Evolutionary conservation across 1,140 invertebrate species (phyloP), one percentile per base, ranked within the genome.

Genomic region (Notospermus geniculatus): DNA sequence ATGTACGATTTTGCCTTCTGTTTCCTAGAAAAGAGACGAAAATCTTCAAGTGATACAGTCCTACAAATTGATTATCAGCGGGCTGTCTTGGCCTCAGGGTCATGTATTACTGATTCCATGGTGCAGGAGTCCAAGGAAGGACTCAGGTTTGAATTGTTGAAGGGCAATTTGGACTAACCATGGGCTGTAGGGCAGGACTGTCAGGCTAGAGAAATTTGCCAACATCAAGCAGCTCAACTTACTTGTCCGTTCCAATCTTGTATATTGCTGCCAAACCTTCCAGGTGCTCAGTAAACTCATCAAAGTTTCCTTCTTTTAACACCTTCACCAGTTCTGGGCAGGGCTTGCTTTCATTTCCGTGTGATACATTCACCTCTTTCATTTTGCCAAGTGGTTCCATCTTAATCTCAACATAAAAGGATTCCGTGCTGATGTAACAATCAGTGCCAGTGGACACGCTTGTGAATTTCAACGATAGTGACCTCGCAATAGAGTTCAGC

Each of bases 371-470:
- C 0, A 96, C 93, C 86, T 97, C 93, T 77, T 90, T 89, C 0
- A 97, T 89, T 50, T 86, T 85, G 45, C 92, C 93, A 60, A 85
- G 88, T 0, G 87, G 82, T 72, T 95, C 91, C 30, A 97, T 82
- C 36, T 91, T 75, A 63, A 97, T 90, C 84, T 97, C 93, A 65
- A 97, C 85, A 78, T 93, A 95, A 80, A 97, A 97, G 93, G 97
- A 97, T 77, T 96, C 93, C 0, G 92, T 95, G 27, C 91, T 94
- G 79, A 97, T 95, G 71, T 95, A 95, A 63, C 91, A 85, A 27
- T 72, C 67, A 13, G 68, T 45, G 83, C 85, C 25, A 30, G 32
- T 23, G 84, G 85, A 58, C 58, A 88, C 87, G 58, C 87, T 83
- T 70, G 88, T 87, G 78, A 91, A 92, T 75, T 90, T 90, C 68